Base-by-base conservation (phyloP, 2,113 vertebrate species). In the Hypanus sabinus region DNA sequence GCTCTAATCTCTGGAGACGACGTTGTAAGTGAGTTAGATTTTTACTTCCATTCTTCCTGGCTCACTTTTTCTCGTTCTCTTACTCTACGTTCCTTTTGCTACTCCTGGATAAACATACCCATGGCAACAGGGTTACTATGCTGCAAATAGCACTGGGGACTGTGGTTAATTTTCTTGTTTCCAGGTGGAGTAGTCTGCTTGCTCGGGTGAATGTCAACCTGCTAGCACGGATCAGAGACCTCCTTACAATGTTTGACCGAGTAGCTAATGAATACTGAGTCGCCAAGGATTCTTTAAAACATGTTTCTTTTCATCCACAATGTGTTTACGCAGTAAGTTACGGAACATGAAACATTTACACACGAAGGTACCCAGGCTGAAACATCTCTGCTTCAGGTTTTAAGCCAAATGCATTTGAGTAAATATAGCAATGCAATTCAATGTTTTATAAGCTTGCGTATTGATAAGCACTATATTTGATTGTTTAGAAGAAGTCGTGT, bases 261-360 rank as follows among this genome's bases (percentile, higher is more conserved):
- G 57, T 33, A 30, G 57, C 57, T 14, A 88, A 65, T 88, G 5
- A 60, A 62, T 33, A 62, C 12, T 62, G 55, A 57, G 57, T 16
- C 83, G 18, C 27, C 27, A 27, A 30, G 24, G 81, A 57, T 60
- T 57, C 27, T 24, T 30, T 57, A 60, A 60, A 10, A 36, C 8
- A 79, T 36, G 4, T 36, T 36, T 33, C 46, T 24, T 57, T 85
- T 85, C 4, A 46, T 85, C 81, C 46, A 30, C 46, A 60, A 30
- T 85, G 57, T 57, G 75, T n/a, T 76, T 76, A 76, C 75, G n/a
- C 75, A 76, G 75, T 30, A 87, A 60, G 57, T 87, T n/a, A 87
- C 55, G 2, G 55, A 57, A 12, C 55, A 85, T 14, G 79, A 55
- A 83, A 83, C 80, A 83, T 83, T 87, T 87, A n/a, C 24, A 30